Percentiles rank a stretch among this genome's conserved stretches.
Evolutionary conservation across 1,140 invertebrate species (phyloP).

Genomic region (Bombus breviceps): DNA sequence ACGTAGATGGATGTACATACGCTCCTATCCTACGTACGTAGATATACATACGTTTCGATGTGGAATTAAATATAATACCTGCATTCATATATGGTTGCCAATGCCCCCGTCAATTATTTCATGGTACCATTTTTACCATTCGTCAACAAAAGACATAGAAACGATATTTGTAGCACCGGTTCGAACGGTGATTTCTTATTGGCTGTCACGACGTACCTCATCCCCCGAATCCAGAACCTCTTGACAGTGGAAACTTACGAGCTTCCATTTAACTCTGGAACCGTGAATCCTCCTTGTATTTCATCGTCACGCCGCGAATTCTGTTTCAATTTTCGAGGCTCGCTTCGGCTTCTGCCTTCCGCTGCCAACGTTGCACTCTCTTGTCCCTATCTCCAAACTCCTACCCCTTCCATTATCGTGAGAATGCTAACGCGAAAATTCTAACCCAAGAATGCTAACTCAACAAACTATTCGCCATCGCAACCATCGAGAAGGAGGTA

Average conservation of each 20-base stretch:
- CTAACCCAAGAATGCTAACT: not conserved
- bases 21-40: not conserved
- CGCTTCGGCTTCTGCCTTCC: slow-evolving; percentile 54
- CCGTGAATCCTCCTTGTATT: slow-evolving; percentile 58
- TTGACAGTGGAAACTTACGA: slow-evolving; percentile 61
- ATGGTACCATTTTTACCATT: not conserved
- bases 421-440: not conserved
- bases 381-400: no score
- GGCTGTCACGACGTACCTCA: slow-evolving; percentile 1
- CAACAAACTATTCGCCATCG: not conserved
- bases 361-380: not conserved
- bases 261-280: slow-evolving; percentile 63
- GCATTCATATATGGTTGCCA: no score
- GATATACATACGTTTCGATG: no score
- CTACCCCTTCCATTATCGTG: not conserved
- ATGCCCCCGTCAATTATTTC: not conserved
- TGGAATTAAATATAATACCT: no score
- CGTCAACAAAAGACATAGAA: slow-evolving; percentile 27
- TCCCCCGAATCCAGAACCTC: slow-evolving; percentile 16
- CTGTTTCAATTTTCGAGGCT: slow-evolving; percentile 75
- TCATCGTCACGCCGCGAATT: slow-evolving; percentile 71
- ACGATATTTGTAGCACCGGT: slow-evolving; percentile 22
- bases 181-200: slow-evolving; percentile 31
- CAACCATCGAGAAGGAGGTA: not conserved
- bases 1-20: not conserved